Evolutionary conservation across 2,888 invertebrate species (phyloP).

Genomic region (Scaptomyza reducta): DNA sequence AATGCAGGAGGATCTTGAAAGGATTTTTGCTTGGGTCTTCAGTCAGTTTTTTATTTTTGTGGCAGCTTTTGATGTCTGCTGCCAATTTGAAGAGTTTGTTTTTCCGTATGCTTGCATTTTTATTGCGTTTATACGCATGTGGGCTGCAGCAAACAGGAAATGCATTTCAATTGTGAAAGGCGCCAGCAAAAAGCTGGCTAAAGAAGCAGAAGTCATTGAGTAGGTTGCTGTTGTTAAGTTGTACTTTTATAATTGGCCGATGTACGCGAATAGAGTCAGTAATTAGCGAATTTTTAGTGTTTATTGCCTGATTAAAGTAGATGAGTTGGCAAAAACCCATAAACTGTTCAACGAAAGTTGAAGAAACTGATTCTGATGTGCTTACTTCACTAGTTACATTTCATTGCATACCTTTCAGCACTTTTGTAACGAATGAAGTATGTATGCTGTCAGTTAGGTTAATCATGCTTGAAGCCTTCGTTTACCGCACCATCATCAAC

Average conservation of each 20-base stretch:
- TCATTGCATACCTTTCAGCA: conserved; percentile 15
- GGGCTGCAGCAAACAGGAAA: conserved; percentile 46
- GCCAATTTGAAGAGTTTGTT: conserved; percentile 61
- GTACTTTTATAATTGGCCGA: conserved; percentile 13
- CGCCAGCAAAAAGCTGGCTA: conserved; percentile 13
- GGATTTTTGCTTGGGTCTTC: conserved; percentile 49
- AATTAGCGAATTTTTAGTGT: not conserved
- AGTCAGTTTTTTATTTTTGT: not conserved
- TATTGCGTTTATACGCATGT: conserved; percentile 29
- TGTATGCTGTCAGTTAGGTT: not conserved
- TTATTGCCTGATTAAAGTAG: not conserved
- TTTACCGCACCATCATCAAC: conserved; percentile 9
- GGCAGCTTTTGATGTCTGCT: conserved; percentile 68
- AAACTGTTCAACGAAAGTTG: too few species aligned
- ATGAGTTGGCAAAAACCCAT: not conserved
- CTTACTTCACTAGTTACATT: not conserved
- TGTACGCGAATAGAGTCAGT: not conserved
- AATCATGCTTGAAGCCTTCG: conserved; percentile 14
- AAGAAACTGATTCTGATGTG: too few species aligned
- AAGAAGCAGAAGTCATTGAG: conserved; percentile 7
- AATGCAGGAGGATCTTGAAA: conserved; percentile 64
- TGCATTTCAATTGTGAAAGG: conserved; percentile 50
- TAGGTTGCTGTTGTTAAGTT: not conserved
- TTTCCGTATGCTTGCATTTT: conserved; percentile 37
- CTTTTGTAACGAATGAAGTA: not conserved